phyloP scores from a whole-genome alignment of 2,888 invertebrate genomes.

The Cheilosia urbana region DNA sequence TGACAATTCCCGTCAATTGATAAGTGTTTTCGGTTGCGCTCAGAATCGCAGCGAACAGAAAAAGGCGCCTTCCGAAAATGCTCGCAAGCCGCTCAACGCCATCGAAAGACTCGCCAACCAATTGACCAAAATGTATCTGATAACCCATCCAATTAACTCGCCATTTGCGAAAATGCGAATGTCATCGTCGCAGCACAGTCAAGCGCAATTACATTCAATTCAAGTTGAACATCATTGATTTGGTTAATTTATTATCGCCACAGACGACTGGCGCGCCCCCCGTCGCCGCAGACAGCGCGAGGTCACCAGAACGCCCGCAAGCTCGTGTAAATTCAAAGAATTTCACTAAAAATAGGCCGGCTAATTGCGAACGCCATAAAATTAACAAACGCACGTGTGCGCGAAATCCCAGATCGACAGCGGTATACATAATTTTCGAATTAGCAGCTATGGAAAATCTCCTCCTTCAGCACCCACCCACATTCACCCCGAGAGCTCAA shows the following conservation, averaged over 20 bases:
- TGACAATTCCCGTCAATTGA: conserved; percentile 58
- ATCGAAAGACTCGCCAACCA: conserved; percentile 52
- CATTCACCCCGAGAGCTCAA: conserved; percentile 6
- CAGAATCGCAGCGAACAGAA: background rate
- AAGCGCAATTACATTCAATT: conserved; percentile 62
- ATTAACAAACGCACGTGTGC: conserved; percentile 1
- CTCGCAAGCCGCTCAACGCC: conserved; percentile 27
- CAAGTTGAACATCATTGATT: conserved; percentile 59
- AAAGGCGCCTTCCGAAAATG: conserved; percentile 29
- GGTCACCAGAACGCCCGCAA: conserved; percentile 35
- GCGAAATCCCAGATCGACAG: conserved; percentile 1
- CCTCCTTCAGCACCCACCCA: background rate
- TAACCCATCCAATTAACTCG: conserved; percentile 67
- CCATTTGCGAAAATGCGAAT: conserved; percentile 35
- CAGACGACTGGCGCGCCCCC: conserved; percentile 18
- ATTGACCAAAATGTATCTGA: conserved; percentile 67
- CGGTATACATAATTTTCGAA: background rate
- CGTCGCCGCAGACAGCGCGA: conserved; percentile 9
- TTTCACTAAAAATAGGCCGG: conserved; percentile 17
- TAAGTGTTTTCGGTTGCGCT: conserved; percentile 33
- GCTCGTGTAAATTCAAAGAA: conserved; percentile 14
- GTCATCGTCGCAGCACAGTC: conserved; percentile 30
- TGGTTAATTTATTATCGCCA: conserved; percentile 55
- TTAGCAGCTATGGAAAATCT: conserved; percentile 12
- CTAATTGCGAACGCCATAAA: conserved; percentile 36